Base-by-base conservation (phyloP, 1,140 invertebrate genomes). In the Drosophila hydei region DNA sequence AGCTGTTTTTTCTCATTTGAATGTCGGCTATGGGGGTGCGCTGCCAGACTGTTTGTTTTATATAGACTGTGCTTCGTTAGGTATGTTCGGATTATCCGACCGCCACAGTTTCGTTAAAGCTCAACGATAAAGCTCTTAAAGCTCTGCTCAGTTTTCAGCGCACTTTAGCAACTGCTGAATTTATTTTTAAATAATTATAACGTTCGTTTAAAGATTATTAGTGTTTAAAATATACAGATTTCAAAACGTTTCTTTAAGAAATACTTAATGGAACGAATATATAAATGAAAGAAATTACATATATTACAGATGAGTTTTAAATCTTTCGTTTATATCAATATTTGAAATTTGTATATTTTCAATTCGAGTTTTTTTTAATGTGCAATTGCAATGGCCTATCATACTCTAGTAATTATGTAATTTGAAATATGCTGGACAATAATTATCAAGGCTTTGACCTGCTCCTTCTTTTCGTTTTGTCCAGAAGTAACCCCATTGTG, bases 41-140 rank as follows among this genome's bases (percentile, higher is more conserved):
- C 19, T 63, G 50, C 61, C 48, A 63, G 33, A 63, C 14, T 3
- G 5, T 18, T 14, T 5, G 25, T 1, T 43, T 23, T n/a, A 6
- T 21, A 19, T 18, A 23, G 27, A 7, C 1, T 14, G 3, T 8
- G 3, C 9, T 40, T 48, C 54, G 63, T 50, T 58, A 11, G 40
- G 33, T 16, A 1, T 8, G 8, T 19, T 3, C 12, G n/a, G 16
- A 50, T 68, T 43, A 18, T 9, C 21, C 19, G 21, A 47, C 58
- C 58, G 25, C 48, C 65, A 69, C 56, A 47, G 36, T 36, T 36
- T 36, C 8, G 30, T 19, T 19, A 33, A 14, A 14, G 8, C 11
- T 27, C 3, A 23, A 5, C 33, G 33, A 33, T 33, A 33, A 33
- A 33, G 30, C 30, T 12, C 30, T 33, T 3, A 33, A 33, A 40